phyloP scores from a whole-genome alignment of 2,888 invertebrate genomes.

The Nomada fabriciana region DNA sequence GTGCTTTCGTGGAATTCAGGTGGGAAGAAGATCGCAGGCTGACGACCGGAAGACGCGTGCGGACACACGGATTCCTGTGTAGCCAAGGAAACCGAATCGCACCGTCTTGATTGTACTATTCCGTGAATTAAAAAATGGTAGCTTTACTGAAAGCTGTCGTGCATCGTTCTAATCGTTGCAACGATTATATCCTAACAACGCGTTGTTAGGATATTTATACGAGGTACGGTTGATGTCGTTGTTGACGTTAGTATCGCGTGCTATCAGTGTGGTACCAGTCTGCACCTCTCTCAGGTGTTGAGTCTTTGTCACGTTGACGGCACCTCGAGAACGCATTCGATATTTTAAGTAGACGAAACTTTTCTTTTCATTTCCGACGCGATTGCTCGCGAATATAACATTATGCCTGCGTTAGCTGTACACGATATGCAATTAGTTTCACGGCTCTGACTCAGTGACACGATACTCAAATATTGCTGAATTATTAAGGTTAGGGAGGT shows the following conservation, averaged over 20 bases:
- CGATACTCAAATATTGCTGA: too few relatives aligned
- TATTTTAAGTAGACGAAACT: slow-evolving; percentile 57
- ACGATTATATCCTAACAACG: too few relatives aligned
- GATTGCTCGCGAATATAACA: slow-evolving; percentile 42
- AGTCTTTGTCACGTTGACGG: slow-evolving; percentile 77
- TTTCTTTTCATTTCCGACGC: slow-evolving; percentile 48
- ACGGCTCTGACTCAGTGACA: background rate
- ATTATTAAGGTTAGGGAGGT: too few relatives aligned
- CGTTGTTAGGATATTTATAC: slow-evolving; percentile 40
- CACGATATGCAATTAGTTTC: slow-evolving; percentile 16
- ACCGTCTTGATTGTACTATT: slow-evolving; percentile 56
- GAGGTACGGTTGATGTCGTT: slow-evolving; percentile 69
- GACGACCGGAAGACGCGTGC: too few relatives aligned
- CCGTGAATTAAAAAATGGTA: slow-evolving; percentile 61
- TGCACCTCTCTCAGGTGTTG: slow-evolving; percentile 78
- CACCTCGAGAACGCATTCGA: slow-evolving; percentile 64
- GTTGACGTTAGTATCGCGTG: slow-evolving; percentile 81
- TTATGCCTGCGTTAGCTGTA: background rate
- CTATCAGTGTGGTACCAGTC: slow-evolving; percentile 78
- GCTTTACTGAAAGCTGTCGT: slow-evolving; percentile 59
- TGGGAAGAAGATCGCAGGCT: too few relatives aligned
- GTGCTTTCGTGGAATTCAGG: too few relatives aligned
- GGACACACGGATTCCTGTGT: too few relatives aligned
- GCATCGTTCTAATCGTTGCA: slow-evolving; percentile 44
- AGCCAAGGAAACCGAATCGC: slow-evolving; percentile 70